phyloP scores from a whole-genome alignment of 2,797 vertebrate species.

The Myotis pilosus region DNA sequence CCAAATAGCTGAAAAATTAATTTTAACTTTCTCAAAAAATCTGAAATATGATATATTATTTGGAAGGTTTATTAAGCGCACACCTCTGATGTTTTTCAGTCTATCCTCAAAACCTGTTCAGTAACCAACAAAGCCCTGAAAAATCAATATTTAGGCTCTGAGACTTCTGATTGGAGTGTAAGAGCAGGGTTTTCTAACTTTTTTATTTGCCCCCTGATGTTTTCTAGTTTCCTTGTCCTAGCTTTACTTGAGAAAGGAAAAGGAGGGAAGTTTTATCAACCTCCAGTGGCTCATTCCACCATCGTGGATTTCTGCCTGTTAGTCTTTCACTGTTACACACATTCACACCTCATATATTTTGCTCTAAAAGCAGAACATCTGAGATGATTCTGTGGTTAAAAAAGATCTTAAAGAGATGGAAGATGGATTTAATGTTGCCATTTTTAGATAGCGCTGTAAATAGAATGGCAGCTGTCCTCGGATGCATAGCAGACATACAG shows the following conservation, averaged over 20 bases:
- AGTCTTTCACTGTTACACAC: slow-evolving; percentile 70
- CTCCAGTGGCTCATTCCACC: slow-evolving; percentile 51
- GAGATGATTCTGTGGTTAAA: slow-evolving; percentile 68
- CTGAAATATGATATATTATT: slow-evolving; percentile 29
- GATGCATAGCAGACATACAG: slow-evolving; percentile 68
- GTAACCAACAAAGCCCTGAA: slow-evolving; percentile 38
- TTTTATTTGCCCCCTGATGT: slow-evolving; percentile 61
- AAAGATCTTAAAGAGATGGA: slow-evolving; percentile 75
- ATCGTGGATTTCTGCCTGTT: slow-evolving; percentile 65
- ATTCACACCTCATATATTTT: slow-evolving; percentile 65
- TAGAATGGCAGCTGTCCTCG: slow-evolving; percentile 76
- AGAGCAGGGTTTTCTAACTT: slow-evolving; percentile 51
- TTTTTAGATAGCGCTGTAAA: slow-evolving; percentile 76
- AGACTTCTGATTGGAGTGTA: not conserved
- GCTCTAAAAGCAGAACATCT: slow-evolving; percentile 76
- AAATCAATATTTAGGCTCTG: slow-evolving; percentile 67
- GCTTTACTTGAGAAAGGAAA: slow-evolving; percentile 17
- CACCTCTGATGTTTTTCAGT: slow-evolving; percentile 32
- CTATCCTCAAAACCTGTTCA: not conserved
- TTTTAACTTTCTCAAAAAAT: slow-evolving; percentile 72
- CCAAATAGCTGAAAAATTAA: slow-evolving; percentile 46
- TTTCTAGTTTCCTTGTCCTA: slow-evolving; percentile 13
- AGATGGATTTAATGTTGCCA: slow-evolving; percentile 72
- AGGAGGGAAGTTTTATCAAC: slow-evolving; percentile 46
- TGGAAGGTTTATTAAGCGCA: slow-evolving; percentile 62